Base-by-base conservation (phyloP, 1,140 invertebrate species). In the Ostrea edulis region DNA sequence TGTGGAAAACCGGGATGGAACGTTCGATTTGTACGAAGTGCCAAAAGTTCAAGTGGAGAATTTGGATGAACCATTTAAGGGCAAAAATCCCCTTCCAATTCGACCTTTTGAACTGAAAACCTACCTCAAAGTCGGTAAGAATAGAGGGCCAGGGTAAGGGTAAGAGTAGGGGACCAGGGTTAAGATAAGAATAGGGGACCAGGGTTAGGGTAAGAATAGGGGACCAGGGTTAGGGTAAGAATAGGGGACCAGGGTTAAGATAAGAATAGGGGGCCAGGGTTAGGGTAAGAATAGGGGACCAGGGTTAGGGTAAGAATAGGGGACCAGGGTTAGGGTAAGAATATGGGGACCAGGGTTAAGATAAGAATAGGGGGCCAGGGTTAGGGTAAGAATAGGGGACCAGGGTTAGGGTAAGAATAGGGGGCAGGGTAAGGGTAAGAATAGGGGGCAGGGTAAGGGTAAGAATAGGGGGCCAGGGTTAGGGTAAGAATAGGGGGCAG, bases 81-180 rank as follows among this genome's bases (percentile, higher is more conserved):
- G 89, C 20, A 94, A 96, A 82, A 96, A 95, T 44, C 93, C 95
- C 81, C 96, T 95, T 14, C 93, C 96, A 8, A 97, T 97, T 25
- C 95, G 96, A 91, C 97, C 97, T 8, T 94, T 96, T 91, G 96
- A 97, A 90, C 94, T 97, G 25, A 96, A 96, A 93, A 97, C 97
- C 17, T 97, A 95, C 94, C 94, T 97, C 0, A 97, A 97, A 96
- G 96, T 97, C 92, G 97, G 97, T 96, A 92, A 95, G 96, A 94
- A 83, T 52, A 81, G 17, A 2, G 3, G 22, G 58, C 44, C 3
- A n/a, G n/a, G n/a, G n/a, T n/a, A n/a, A n/a, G n/a, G 97, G 97
- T 96, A 92, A 95, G 96, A 94, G 53, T 52, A 81, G 17, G 1
- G 3, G 22, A 7, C 44, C 3, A n/a, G n/a, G n/a, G n/a, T n/a